These are phyloP conservation scores for Apus apus DNA, from an alignment of 2,113 vertebrate genomes.

Conservation along the genomic window DNA sequence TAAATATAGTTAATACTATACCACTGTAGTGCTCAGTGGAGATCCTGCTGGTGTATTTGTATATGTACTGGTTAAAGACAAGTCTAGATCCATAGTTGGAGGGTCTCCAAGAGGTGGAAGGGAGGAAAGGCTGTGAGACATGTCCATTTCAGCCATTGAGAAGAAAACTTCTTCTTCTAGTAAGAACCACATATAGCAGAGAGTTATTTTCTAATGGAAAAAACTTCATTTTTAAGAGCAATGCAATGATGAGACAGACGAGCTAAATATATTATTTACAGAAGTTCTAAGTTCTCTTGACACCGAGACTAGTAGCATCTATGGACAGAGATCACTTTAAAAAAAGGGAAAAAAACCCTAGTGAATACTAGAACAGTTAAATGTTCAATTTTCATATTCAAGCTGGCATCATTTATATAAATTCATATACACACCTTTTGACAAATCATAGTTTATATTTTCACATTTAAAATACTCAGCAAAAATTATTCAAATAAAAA, in stretches of 20 bases:
- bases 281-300: not conserved
- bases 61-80: conserved; percentile 93
- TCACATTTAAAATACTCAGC: not conserved
- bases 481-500: not conserved
- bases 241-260: not conserved
- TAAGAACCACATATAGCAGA: conserved; percentile 5
- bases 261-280: not conserved
- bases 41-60: conserved; percentile 90
- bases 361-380: not conserved
- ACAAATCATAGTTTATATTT: not conserved
- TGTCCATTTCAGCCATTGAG: conserved; percentile 99
- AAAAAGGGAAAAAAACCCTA: not conserved
- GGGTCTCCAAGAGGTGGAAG: conserved; percentile 96
- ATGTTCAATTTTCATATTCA: not conserved
- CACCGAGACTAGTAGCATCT: not conserved
- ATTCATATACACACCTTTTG: not conserved
- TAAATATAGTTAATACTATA: conserved; percentile 66
- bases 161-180: conserved; percentile 97
- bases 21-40: conserved; percentile 85
- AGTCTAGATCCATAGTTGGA: conserved; percentile 92
- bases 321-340: not conserved
- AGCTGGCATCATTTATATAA: not conserved
- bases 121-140: conserved; percentile 96
- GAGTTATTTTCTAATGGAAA: not conserved
- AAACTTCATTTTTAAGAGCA: not conserved